phyloP scores from a whole-genome alignment of 2,888 invertebrate genomes.

The Priocnemis perturbator region DNA sequence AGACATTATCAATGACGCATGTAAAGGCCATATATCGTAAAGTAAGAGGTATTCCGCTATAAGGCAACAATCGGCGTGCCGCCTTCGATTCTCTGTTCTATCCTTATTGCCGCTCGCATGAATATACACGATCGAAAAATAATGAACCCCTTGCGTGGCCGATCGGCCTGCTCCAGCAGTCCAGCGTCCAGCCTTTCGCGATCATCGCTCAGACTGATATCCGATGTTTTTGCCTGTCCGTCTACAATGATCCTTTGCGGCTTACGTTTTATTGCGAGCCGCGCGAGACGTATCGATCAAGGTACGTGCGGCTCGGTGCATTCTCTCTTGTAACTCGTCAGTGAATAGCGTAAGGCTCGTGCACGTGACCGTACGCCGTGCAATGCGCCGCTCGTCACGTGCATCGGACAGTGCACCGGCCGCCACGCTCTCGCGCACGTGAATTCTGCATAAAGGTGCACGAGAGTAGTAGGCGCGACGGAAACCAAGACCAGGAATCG shows the following conservation, averaged over 20 bases:
- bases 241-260: conserved; percentile 2
- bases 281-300: conserved; percentile 18
- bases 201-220: too few species aligned
- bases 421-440: conserved; percentile 69
- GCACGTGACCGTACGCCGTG: conserved; percentile 65
- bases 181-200: too few species aligned
- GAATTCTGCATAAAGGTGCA: conserved; percentile 58
- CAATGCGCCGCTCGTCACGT: conserved; percentile 64
- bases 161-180: too few species aligned
- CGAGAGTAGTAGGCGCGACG: conserved; percentile 33
- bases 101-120: too few species aligned
- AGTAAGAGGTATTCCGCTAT: conserved; percentile 13
- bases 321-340: conserved; percentile 22
- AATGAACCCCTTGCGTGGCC: too few species aligned
- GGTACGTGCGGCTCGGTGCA: conserved; percentile 20
- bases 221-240: too few species aligned
- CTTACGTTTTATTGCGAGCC: conserved; percentile 29
- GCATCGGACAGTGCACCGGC: conserved; percentile 62
- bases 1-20: conserved; percentile 23
- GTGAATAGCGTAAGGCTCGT: conserved; percentile 39
- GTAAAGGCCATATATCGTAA: conserved; percentile 16
- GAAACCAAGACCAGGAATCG: conserved; percentile 1
- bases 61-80: conserved; percentile 7
- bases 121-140: too few species aligned
- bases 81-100: too few species aligned